Base-by-base conservation (phyloP, 2,888 invertebrate genomes). In the Branchellion lobata region DNA sequence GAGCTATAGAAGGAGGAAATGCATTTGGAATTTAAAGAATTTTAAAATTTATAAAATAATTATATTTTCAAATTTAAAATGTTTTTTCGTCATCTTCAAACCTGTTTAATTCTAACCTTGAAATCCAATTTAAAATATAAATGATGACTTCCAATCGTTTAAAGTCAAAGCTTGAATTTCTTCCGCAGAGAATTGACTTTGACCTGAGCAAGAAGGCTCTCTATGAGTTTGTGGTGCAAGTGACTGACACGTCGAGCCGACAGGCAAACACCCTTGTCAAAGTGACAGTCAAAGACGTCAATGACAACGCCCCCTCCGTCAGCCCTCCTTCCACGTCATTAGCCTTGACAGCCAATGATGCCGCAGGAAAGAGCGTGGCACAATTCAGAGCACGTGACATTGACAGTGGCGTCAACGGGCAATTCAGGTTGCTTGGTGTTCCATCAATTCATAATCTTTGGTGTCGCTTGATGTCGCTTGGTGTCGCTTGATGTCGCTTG, bases 291-390 rank as follows among this genome's bases (percentile, higher is more conserved):
- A 95, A 95, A 88, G 96, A 96, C 88, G 95, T 96, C 87, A 96
- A 97, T 89, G 97, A 97, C 90, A 97, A 97, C 89, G 93, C 94
- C 8, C 97, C 97, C 24, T 92, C 94, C 85, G 96, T 97, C 80
- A 82, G 81, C 24, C 81, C 81, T 2, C 78, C 75, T 0, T 81
- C 79, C 1, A 79, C 85, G 24, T 81, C n/a, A n/a, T 93, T 94
- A 1, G 78, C 31, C 18, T 29, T 82, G 2, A 40, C 76, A 18
- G 97, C 97, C 88, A 94, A 96, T 87, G 94, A 94, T 0, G 92
- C 92, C 86, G 92, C 94, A 80, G 96, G 95, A 31, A 94, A 93
- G 83, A 92, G 92, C 83, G 89, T 98, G 84, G 95, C 96, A 87
- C 94, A 93, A 31, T 97, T 97, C 89, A 93, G 93, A 86, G 97